Base-by-base conservation (phyloP, 1,140 invertebrate species). In the Charaxes varanes region DNA sequence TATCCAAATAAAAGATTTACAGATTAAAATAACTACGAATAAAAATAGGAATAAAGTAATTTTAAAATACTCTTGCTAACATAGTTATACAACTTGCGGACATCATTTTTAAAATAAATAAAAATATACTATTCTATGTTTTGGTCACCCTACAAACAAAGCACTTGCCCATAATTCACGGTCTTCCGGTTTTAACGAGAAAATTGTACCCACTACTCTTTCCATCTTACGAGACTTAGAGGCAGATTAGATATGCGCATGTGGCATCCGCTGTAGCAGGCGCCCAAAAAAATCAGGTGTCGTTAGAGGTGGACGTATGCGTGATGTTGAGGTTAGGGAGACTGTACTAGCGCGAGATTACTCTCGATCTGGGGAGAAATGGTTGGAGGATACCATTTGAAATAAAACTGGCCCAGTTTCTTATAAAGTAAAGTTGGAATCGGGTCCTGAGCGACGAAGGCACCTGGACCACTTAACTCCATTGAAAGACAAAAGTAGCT, bases 141-240 rank as follows among this genome's bases (percentile, higher is more conserved):
- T 15, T 28, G 27, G 2, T 15, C 7, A 28, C 12, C 27, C 27
- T 28, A 28, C 27, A 28, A 6, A 2, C 27, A 33, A 22, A 42
- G 37, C 35, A 38, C 16, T 24, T 40, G 37, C 41, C 47, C 53
- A 53, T 61, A 56, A 61, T 50, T 59, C 45, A 59, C 56, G 42
- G 42, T 42, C 53, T 46, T 50, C 42, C 40, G 46, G 53, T 57
- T 58, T 57, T 53, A 53, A 58, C 36, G 54, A 58, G 38, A 47
- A 50, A 46, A 57, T 53, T 53, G 41, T 41, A 56, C 33, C 43
- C 40, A 43, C 35, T 28, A 48, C 44, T 52, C 45, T 33, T 46
- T 50, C 36, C 46, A 37, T 54, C 46, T 43, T 36, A 50, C n/a
- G n/a, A 33, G 53, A 0, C 18, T 60, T 1, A 46, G 62, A 6